Evolutionary conservation across 2,797 vertebrate species (phyloP), one percentile per base, ranked within the genome.

Genomic region (Brachyrhaphis roseni): DNA sequence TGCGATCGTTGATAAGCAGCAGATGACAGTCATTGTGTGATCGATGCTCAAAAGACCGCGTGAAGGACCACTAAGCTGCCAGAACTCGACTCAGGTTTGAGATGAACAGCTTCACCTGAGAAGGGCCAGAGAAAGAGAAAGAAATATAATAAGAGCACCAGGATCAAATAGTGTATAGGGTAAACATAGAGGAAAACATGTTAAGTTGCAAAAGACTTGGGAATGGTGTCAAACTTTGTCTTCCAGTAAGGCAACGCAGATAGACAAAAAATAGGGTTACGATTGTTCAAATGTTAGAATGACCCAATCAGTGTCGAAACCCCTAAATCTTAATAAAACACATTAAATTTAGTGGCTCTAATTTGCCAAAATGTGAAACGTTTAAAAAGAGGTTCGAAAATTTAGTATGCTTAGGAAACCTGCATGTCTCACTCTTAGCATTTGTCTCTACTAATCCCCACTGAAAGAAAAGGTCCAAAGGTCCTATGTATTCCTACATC

Each of bases 391-490:
- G n/a, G n/a, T 10, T 31, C 0, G 1, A 59, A 28, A 5, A 28
- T 31, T 59, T 6, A 5, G 12, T 4, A 6, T 23, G 8, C 53
- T n/a, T n/a, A 28, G n/a, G 28, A n/a, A 6, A 31, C 15, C 13
- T 62, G n/a, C 34, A 43, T 18, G 51, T 57, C 51, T 39, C 31
- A 46, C 23, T 46, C 23, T 76, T 28, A 7, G 4, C 49, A 68
- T 78, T 34, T 75, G 64, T 80, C 78, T 72, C 74, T 83, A 76
- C 78, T 77, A 76, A 34, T 76, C 55, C 34, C 31, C 81, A 76
- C 76, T 46, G 81, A 86, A 76, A 20, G 73, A 77, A 76, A 78
- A 79, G 78, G 34, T 18, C 10, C 31, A 39, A 74, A 79, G 49
- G 34, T 43, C 7, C 7, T 80, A 84, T 23, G 34, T 10, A 64